These are phyloP conservation scores for Tenebrio molitor DNA, from an alignment of 1,140 invertebrate species.

Conservation along the genomic window DNA sequence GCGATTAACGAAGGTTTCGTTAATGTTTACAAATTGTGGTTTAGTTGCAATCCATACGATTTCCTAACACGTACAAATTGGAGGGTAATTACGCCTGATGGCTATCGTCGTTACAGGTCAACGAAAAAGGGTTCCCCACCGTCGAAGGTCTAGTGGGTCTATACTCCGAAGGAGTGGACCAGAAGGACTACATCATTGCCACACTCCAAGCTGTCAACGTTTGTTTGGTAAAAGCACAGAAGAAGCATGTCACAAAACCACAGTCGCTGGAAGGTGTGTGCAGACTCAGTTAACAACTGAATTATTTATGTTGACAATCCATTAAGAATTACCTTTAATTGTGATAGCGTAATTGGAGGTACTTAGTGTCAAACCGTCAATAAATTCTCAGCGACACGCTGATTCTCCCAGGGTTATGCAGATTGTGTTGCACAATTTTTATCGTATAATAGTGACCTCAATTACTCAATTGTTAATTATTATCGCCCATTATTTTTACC, in stretches of 20 bases:
- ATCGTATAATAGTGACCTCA: conserved; percentile 2
- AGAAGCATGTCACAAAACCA: conserved; percentile 54
- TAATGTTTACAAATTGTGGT: not conserved
- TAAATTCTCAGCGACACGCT: not conserved
- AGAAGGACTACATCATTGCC: conserved; percentile 78
- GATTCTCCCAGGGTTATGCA: not conserved
- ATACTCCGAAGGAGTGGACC: conserved; percentile 78
- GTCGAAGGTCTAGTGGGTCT: conserved; percentile 76
- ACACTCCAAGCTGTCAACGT: conserved; percentile 76
- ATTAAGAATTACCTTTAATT: too few relatives aligned
- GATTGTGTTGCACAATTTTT: conserved; percentile 9
- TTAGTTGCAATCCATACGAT: too few relatives aligned
- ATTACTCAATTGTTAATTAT: conserved; percentile 27
- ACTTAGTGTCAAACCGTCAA: not conserved
- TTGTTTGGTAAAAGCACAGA: conserved; percentile 69
- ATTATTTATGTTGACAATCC: too few relatives aligned
- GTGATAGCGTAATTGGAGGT: too few relatives aligned
- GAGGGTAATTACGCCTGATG: not conserved
- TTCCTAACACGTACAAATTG: too few relatives aligned
- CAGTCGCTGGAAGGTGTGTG: conserved; percentile 55
- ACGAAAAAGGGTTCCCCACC: conserved; percentile 74
- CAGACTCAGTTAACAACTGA: too few relatives aligned
- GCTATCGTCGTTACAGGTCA: conserved; percentile 61
- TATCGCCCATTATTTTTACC: not conserved
- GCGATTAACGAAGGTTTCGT: not conserved